Evolutionary conservation across 1,140 invertebrate species (phyloP), one percentile per base, ranked within the genome.

Genomic region (Tetraneura akinire): DNA sequence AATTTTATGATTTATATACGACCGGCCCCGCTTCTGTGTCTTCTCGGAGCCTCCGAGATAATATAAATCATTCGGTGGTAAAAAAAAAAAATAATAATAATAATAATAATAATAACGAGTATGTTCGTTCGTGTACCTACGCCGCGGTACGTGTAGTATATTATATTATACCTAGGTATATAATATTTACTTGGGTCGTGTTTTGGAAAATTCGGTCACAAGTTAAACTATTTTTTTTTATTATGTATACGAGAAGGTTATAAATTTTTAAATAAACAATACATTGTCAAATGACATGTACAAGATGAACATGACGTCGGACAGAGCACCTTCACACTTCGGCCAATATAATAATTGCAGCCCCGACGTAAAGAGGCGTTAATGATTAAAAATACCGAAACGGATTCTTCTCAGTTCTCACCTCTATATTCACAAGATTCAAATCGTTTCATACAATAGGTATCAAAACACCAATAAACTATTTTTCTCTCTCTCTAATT

Each of bases 1-100:
- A 26, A 78, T 78, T 78, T 78, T 78, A 78, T 78, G 74, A 78
- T 78, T 78, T 78, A 78, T 78, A 78, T 78, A 78, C 74, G 74
- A 78, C 74, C 32, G 74, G 74, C 53, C 74, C 53, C 74, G 74
- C 74, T 78, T 62, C 74, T 78, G 74, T 71, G 68, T 62, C 74
- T 78, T 71, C 66, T 70, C 66, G 45, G 14, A 45, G 23, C n/a
- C 26, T 13, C 8, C 29, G 18, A n/a, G n/a, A n/a, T n/a, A n/a
- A n/a, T n/a, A 78, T 78, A 78, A 78, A 78, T 78, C 74, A 78
- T 55, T 16, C n/a, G n/a, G 32, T 21, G 64, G 42, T 14, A 14
- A 21, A 68, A 11, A 23, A 47, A 23, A 68, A 4, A 47, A 6
- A 47, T 14, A 13, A 6, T 1, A 8, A 47, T 47, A 14, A 8